phyloP scores from a whole-genome alignment of 1,140 invertebrate species.

The Drosophila paulistorum region DNA sequence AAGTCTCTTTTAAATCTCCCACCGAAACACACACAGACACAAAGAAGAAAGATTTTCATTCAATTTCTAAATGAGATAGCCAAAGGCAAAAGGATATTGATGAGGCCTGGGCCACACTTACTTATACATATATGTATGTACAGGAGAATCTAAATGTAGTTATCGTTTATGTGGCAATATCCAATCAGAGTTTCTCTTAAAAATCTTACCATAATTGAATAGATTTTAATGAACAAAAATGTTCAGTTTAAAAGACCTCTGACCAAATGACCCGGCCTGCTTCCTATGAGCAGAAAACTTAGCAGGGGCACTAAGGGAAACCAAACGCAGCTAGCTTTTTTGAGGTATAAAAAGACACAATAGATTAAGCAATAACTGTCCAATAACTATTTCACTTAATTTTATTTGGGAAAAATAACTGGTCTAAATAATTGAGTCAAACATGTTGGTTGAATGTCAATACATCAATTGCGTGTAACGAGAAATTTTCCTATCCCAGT shows the following conservation, averaged over 20 bases:
- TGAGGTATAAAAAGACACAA: too few relatives aligned
- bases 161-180: conserved; percentile 10
- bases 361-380: conserved; percentile 5
- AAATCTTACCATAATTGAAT: conserved; percentile 8
- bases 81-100: conserved; percentile 15
- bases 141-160: conserved; percentile 1
- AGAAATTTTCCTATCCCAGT: too few relatives aligned
- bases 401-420: neutral
- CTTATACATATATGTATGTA: neutral
- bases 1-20: too few relatives aligned
- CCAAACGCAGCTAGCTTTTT: neutral
- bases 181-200: conserved; percentile 6
- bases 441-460: too few relatives aligned
- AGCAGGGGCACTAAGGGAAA: neutral
- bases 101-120: neutral
- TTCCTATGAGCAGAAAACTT: too few relatives aligned
- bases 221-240: conserved; percentile 6
- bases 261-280: neutral
- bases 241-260: neutral
- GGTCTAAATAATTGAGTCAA: too few relatives aligned
- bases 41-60: conserved; percentile 16
- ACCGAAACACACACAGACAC: conserved; percentile 1
- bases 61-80: conserved; percentile 22
- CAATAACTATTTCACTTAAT: neutral
- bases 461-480: too few relatives aligned